These are phyloP conservation scores for Euplexia lucipara DNA, from an alignment of 2,888 invertebrate species.

Conservation along the genomic window DNA sequence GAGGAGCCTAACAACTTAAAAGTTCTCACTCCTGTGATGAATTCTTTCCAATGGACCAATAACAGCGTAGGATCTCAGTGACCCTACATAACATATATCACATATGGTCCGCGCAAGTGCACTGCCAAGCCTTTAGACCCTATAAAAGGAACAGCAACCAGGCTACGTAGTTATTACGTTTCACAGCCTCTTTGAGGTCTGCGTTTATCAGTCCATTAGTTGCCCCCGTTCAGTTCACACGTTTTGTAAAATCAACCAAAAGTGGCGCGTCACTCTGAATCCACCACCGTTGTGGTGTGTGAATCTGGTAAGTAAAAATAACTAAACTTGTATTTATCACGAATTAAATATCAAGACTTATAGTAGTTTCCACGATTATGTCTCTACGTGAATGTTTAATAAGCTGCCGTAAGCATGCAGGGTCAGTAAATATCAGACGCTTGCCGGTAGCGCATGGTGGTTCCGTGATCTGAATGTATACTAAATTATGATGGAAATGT, in stretches of 20 bases:
- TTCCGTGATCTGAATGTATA: slow-evolving; percentile 31
- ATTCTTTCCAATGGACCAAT: slow-evolving; percentile 4
- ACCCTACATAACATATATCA: neutral
- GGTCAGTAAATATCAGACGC: slow-evolving; percentile 56
- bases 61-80: neutral
- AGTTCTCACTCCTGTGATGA: neutral
- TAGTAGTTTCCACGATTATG: slow-evolving; percentile 44
- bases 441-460: slow-evolving; percentile 44
- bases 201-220: slow-evolving; percentile 48
- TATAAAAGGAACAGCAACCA: slow-evolving; percentile 9
- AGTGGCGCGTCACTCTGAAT: slow-evolving; percentile 76
- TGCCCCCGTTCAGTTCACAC: slow-evolving; percentile 58
- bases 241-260: slow-evolving; percentile 50
- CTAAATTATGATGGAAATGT: slow-evolving; percentile 81
- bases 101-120: slow-evolving; percentile 25
- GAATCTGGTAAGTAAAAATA: slow-evolving; percentile 70
- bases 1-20: neutral
- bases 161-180: neutral
- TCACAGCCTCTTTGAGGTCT: neutral
- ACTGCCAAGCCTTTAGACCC: neutral
- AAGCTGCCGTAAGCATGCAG: slow-evolving; percentile 31
- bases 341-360: slow-evolving; percentile 9
- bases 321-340: neutral
- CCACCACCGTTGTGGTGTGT: slow-evolving; percentile 76
- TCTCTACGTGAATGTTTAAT: slow-evolving; percentile 84